Conservation (phyloP, 2,797 vertebrate genomes). For the Artibeus jamaicensis region DNA sequence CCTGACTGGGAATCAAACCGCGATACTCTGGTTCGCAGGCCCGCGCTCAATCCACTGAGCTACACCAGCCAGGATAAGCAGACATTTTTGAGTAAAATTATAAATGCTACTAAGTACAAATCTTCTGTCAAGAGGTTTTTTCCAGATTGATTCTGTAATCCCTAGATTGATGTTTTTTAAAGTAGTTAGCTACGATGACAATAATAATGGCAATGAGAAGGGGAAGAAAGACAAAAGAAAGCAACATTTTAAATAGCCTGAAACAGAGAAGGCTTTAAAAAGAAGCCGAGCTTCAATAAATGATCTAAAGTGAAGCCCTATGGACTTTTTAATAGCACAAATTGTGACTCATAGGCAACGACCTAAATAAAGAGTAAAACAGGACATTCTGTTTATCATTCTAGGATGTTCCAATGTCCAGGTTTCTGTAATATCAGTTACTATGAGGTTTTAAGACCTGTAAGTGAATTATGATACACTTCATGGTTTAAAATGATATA, state of each 20-base stretch:
- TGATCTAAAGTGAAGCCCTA: background rate
- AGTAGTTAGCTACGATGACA: background rate
- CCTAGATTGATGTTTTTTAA: background rate
- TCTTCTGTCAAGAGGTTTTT: background rate
- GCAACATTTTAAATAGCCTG: background rate
- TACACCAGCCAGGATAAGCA: too few species aligned
- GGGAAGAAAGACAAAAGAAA: background rate
- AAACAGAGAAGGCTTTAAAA: conserved; percentile 30
- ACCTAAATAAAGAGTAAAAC: background rate
- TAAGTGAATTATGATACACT: background rate
- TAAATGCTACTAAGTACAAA: background rate
- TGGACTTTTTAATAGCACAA: background rate
- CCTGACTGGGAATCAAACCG: too few species aligned
- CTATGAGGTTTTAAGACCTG: background rate
- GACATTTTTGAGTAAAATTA: background rate
- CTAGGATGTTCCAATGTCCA: background rate
- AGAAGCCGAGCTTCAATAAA: background rate
- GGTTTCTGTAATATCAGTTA: background rate
- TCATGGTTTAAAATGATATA: background rate
- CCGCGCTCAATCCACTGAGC: too few species aligned
- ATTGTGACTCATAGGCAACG: background rate
- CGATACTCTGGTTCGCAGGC: too few species aligned
- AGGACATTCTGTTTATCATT: background rate
- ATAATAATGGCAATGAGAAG: background rate
- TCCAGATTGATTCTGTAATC: background rate